phyloP scores from a whole-genome alignment of 2,888 invertebrate genomes.

The Cephus pygmeus region DNA sequence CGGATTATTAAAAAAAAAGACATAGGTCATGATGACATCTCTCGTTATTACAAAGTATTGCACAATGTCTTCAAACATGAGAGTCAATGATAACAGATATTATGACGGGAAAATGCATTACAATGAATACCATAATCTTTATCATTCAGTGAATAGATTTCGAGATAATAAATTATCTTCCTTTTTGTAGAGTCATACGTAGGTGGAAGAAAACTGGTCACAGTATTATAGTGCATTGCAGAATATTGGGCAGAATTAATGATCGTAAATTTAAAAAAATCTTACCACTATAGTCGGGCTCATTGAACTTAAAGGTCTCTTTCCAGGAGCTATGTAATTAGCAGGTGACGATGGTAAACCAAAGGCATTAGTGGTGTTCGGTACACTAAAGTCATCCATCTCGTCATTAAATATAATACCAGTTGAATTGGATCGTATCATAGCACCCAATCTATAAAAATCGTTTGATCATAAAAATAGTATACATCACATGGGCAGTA shows the following conservation, averaged over 20 bases:
- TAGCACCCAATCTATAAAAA: constrained; percentile 82
- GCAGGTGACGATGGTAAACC: constrained; percentile 81
- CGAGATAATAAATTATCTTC: not conserved
- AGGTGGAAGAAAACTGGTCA: not conserved
- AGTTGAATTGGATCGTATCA: constrained; percentile 79
- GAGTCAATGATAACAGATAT: not conserved
- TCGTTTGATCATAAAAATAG: not conserved
- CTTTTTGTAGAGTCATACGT: not conserved
- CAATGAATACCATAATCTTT: not conserved
- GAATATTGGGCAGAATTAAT: not conserved
- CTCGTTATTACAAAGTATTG: not conserved
- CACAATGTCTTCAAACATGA: not conserved
- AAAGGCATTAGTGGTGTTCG: constrained; percentile 77
- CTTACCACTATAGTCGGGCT: constrained; percentile 82
- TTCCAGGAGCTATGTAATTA: constrained; percentile 84
- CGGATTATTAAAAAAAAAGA: not conserved
- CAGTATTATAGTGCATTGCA: no score
- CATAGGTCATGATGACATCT: not conserved
- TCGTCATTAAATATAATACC: constrained; percentile 95
- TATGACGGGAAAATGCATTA: not conserved
- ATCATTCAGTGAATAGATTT: not conserved
- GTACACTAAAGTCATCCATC: constrained; percentile 95
- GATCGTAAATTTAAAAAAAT: constrained; percentile 12
- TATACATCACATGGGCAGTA: no score
- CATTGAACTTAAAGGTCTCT: constrained; percentile 90